phyloP scores from a whole-genome alignment of 1,140 invertebrate genomes.

The Holotrichia oblita region DNA sequence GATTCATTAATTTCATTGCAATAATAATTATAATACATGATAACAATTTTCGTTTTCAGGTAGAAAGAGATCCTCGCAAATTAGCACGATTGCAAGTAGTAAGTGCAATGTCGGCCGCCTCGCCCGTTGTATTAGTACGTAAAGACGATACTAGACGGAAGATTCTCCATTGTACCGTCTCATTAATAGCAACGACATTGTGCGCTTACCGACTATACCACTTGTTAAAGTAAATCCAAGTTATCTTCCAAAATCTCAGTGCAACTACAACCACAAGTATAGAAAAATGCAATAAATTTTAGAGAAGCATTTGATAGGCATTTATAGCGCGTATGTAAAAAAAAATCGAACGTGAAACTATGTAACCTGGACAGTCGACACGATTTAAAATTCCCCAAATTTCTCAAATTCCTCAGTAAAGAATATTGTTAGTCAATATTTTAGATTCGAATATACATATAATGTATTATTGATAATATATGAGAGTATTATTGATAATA shows the following conservation, averaged over 20 bases:
- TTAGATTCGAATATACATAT: neutral
- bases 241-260: slow-evolving; percentile 39
- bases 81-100: slow-evolving; percentile 69
- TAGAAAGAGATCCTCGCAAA: slow-evolving; percentile 63
- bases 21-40: neutral
- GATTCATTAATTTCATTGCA: too few species aligned
- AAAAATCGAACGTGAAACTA: neutral
- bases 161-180: slow-evolving; percentile 75
- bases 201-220: slow-evolving; percentile 73
- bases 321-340: neutral
- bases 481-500: slow-evolving; percentile 7
- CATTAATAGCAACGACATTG: slow-evolving; percentile 70
- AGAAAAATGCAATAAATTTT: slow-evolving; percentile 22
- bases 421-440: neutral
- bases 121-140: slow-evolving; percentile 76
- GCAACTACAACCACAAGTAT: slow-evolving; percentile 14
- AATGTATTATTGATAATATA: neutral
- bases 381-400: neutral
- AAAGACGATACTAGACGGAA: slow-evolving; percentile 76
- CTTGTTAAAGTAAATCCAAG: slow-evolving; percentile 27
- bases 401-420: neutral
- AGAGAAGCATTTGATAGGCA: slow-evolving; percentile 11
- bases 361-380: neutral
- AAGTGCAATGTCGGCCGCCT: slow-evolving; percentile 70
- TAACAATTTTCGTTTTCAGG: slow-evolving; percentile 55